Conservation (phyloP, 2,797 vertebrate genomes). For the Dryobates pubescens region DNA sequence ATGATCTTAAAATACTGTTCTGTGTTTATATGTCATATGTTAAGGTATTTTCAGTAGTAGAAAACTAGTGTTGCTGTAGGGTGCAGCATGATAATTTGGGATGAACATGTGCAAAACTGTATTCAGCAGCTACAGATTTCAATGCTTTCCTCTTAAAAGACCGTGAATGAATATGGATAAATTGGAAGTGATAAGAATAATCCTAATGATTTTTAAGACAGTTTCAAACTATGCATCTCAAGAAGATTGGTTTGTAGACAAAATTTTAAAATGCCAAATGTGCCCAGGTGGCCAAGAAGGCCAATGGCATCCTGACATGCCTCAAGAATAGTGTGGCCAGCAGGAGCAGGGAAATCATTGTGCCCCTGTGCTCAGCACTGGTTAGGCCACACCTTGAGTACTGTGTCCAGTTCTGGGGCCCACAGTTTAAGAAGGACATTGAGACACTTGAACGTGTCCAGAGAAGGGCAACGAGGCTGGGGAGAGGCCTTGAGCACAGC, state of each 20-base stretch:
- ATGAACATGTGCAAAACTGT: neutral
- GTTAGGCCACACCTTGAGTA: no score
- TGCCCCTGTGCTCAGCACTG: no score
- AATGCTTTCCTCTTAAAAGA: neutral
- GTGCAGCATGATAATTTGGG: neutral
- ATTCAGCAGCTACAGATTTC: neutral
- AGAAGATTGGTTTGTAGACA: neutral
- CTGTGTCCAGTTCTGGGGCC: no score
- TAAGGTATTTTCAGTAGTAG: neutral
- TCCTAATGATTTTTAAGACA: neutral
- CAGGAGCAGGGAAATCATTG: no score
- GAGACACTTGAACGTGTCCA: no score
- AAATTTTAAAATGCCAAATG: no score
- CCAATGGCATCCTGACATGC: no score
- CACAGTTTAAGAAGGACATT: no score
- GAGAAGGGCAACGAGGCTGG: no score
- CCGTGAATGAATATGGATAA: neutral
- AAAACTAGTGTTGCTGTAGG: neutral
- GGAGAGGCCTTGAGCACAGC: no score
- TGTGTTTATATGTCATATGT: neutral
- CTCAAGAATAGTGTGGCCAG: no score
- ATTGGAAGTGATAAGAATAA: neutral
- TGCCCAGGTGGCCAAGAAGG: no score
- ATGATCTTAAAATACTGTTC: neutral
- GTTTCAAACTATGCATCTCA: neutral